Base-by-base conservation (phyloP, 2,797 vertebrate genomes). In the Liasis olivaceus region DNA sequence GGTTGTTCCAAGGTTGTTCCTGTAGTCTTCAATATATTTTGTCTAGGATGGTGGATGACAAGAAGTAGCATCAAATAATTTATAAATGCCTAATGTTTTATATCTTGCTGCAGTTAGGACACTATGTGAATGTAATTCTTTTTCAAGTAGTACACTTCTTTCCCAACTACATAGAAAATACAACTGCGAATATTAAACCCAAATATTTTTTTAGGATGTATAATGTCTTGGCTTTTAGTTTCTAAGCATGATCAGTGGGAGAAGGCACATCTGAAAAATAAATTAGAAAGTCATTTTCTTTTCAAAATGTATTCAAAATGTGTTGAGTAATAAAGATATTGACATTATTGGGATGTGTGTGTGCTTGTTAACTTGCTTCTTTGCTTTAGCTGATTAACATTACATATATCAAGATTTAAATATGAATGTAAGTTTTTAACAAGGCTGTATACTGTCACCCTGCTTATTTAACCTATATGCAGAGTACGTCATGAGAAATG, bases 161-260 rank as follows among this genome's bases (percentile, higher is more conserved):
- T 94, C 92, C 86, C 90, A 95, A 64, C 87, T 22, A 60, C 28
- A 86, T 90, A 90, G 9, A 3, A 93, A 94, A 94, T 56, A 47
- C 3, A 94, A 64, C 8, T 84, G 85, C 1, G 0, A 87, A 4
- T 94, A 91, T 92, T 54, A 95, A 95, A 96, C 24, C 62, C 47
- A n/a, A 91, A n/a, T n/a, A 95, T 96, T 96, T 95, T 93, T 91
- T 91, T 85, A 89, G 36, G 94, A 93, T 85, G 93, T 96, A 95
- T 94, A 87, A 42, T 91, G 91, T 94, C 93, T 56, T 6, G 2
- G 77, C 95, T 85, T 90, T 85, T 91, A 95, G 84, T 17, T 15
- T 93, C 92, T 95, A 95, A 93, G 89, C 91, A 94, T 91, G 95
- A 96, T 96, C 91, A 91, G 91, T 89, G 64, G 51, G 72, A 64